Base-by-base conservation (phyloP, 2,113 vertebrate genomes). In the Syngnathus typhle region DNA sequence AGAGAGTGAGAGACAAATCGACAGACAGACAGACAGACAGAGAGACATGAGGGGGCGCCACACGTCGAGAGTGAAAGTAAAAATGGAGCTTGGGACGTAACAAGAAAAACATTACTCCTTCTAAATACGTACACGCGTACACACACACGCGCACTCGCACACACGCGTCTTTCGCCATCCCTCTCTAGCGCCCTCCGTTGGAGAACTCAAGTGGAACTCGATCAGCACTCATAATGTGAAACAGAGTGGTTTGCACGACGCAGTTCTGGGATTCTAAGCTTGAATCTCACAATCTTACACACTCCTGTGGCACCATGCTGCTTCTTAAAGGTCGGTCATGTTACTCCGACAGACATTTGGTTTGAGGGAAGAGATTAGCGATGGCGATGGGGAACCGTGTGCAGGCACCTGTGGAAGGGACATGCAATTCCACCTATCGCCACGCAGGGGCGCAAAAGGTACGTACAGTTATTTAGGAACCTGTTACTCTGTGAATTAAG, bases 11-110 rank as follows among this genome's bases (percentile, higher is more conserved):
- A 47, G 44, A 47, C 13, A 47, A 16, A 47, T 1, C 5, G 10
- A 47, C 5, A 47, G 44, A 43, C 8, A 43, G 41, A 32, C 27
- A 32, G 27, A 32, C 27, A 32, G 27, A 32, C 27, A 32, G 27
- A 32, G 2, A 32, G 27, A 32, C 82, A 80, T 66, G 1, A 82
- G 82, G 83, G 83, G 83, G 82, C 75, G 68, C 78, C 80, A 82
- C 27, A 75, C 64, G 77, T 76, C 69, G 44, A 78, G 13, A 23
- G 46, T 38, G 43, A 38, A 32, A 11, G 16, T 4, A 58, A 27
- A 56, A 49, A 6, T 27, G 19, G 18, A 0, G n/a, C 0, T 41
- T 36, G 67, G 7, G 18, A 3, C 19, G 27, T 13, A 66, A 19
- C 11, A 36, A 16, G 55, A 58, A 23, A 49, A 8, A 2, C 11